Percentiles rank a stretch among this genome's conserved stretches.
Evolutionary conservation across 1,140 invertebrate genomes (phyloP).

Genomic region (Maconellicoccus hirsutus): DNA sequence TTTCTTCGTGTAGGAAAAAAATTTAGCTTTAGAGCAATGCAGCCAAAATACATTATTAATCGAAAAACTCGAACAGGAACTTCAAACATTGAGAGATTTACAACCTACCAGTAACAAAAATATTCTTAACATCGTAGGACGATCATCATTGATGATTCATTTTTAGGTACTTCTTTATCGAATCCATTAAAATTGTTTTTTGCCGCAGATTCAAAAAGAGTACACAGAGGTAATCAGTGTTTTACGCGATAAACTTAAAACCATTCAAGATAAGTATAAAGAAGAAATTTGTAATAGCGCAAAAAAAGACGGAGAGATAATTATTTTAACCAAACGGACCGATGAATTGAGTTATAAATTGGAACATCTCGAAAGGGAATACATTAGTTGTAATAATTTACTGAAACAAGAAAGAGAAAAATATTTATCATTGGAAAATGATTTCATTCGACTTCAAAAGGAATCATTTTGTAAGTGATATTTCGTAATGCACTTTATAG

Average conservation of each 20-base stretch:
- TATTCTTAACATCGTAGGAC: background rate
- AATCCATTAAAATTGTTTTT: background rate
- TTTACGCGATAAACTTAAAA: background rate
- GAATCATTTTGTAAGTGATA: background rate
- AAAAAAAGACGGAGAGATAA: background rate
- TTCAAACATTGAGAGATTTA: background rate
- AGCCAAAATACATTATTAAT: background rate
- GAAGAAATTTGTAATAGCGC: background rate
- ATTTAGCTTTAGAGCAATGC: background rate
- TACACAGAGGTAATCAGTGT: background rate
- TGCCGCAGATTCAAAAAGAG: conserved; percentile 10
- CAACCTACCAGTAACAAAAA: background rate
- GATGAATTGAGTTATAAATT: background rate
- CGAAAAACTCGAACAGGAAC: conserved; percentile 4
- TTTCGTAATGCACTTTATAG: too few species aligned
- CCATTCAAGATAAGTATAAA: background rate
- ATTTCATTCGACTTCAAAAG: background rate
- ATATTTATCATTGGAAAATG: conserved; percentile 1
- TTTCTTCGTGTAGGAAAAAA: background rate
- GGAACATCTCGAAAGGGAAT: background rate
- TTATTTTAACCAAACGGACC: background rate
- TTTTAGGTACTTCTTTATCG: too few species aligned
- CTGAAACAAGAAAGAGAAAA: conserved; percentile 13
- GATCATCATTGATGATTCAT: too few species aligned
- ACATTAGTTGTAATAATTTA: background rate